Evolutionary conservation across 1,140 invertebrate genomes (phyloP).

Genomic region (Drosophila bifasciata): DNA sequence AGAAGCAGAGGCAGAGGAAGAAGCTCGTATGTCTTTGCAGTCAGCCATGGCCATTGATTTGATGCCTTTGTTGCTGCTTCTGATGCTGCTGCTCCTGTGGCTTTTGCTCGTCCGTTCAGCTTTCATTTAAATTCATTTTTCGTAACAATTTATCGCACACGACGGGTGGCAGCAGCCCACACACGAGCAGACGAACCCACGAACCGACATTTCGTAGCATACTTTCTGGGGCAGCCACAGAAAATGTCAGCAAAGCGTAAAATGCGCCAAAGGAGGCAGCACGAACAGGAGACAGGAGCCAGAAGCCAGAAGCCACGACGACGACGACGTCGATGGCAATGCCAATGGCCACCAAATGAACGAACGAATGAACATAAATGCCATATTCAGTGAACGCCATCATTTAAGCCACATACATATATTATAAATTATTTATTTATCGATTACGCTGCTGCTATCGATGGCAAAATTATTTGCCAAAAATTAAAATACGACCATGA

Average conservation of each 20-base stretch:
- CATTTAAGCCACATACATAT: constrained; percentile 47
- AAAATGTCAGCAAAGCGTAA: constrained; percentile 21
- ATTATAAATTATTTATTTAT: constrained; percentile 58
- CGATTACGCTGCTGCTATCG: constrained; percentile 27
- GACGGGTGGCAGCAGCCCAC: constrained; percentile 17
- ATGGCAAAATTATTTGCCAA: constrained; percentile 23
- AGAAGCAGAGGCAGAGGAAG: no score
- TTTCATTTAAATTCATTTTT: constrained; percentile 69
- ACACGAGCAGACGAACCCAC: constrained; percentile 1
- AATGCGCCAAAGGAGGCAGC: constrained; percentile 28
- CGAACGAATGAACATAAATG: constrained; percentile 41
- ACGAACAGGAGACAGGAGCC: constrained; percentile 8
- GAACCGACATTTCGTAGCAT: constrained; percentile 11
- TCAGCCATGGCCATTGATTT: constrained; percentile 48
- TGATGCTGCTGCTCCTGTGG: background rate
- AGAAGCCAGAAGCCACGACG: no score
- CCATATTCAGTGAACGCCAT: constrained; percentile 49
- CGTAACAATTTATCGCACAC: constrained; percentile 60
- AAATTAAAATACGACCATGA: constrained; percentile 1
- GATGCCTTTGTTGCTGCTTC: constrained; percentile 28
- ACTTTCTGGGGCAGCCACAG: constrained; percentile 23
- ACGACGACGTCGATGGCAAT: no score
- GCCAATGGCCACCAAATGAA: no score
- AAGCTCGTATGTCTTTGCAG: constrained; percentile 26
- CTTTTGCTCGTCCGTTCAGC: constrained; percentile 20